Evolutionary conservation across 2,797 vertebrate species (phyloP), one percentile per base, ranked within the genome.

Genomic region (Sebastes dallii): DNA sequence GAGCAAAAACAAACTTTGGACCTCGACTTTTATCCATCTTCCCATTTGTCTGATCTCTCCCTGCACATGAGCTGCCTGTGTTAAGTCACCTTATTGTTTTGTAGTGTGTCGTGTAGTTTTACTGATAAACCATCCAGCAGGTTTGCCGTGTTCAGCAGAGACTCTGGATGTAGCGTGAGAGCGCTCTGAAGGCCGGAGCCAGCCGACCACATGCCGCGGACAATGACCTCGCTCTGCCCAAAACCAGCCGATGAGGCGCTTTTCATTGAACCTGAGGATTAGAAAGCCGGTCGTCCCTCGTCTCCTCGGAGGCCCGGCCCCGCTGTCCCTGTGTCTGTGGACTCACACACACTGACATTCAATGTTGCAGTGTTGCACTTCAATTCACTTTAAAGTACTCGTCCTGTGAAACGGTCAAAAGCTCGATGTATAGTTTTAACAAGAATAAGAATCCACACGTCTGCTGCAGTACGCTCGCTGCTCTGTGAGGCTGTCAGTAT

Each of bases 241-340:
- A 54, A 91, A 91, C 85, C 36, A 83, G 92, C 93, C 78, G 69
- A 91, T 72, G 72, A 39, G 68, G 92, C 88, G 66, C 71, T 95
- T 94, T 92, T 87, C 88, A 88, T 94, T 93, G 86, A 92, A 82
- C 72, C 72, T 69, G 72, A 84, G 93, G 93, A 94, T 94, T 95
- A 92, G 80, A 56, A 74, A 74, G 66, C 77, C 80, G 65, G 79
- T 78, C 56, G 78, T 81, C 59, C 32, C 77, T 66, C 29, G 20
- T 78, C 87, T 86, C 85, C 88, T 87, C 83, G 61, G 84, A 78
- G 88, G 88, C 83, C 80, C 71, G 9, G 67, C 6, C 55, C 4
- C 4, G 42, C 64, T 84, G 32, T 58, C 50, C 24, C 13, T 69
- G 34, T 54, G 56, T n/a, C 13, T 69, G 34, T 54, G 56, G 14